phyloP scores from a whole-genome alignment of 1,140 invertebrate genomes.

The Heliconius eleuchia region DNA sequence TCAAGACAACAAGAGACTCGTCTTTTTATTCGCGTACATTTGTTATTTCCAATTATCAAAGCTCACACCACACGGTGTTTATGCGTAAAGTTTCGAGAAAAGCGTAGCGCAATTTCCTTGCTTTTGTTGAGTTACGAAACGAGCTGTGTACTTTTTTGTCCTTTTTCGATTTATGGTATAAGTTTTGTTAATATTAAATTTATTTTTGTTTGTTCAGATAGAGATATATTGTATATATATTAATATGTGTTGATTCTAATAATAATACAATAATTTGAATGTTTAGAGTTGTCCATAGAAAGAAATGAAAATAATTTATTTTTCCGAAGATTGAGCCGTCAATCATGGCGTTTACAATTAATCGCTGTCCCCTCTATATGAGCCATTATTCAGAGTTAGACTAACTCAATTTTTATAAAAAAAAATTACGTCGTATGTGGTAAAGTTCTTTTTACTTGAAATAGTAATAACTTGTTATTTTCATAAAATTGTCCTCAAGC shows the following conservation, averaged over 20 bases:
- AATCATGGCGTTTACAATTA: too few species aligned
- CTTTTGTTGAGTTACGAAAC: constrained; percentile 18
- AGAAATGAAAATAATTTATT: too few species aligned
- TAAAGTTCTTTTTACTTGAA: too few species aligned
- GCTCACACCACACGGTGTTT: constrained; percentile 29
- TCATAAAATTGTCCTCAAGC: too few species aligned
- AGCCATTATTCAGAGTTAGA: too few species aligned
- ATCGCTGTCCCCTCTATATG: too few species aligned
- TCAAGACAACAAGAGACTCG: background rate
- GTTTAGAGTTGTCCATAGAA: too few species aligned
- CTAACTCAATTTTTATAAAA: too few species aligned
- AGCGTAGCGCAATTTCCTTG: constrained; percentile 21
- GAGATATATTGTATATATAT: background rate
- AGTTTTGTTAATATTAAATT: constrained; percentile 27
- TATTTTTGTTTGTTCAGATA: background rate
- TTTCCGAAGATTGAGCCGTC: too few species aligned
- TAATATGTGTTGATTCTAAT: background rate
- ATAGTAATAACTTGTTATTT: too few species aligned
- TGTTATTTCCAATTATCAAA: background rate
- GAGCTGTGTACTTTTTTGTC: constrained; percentile 20
- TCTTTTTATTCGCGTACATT: background rate
- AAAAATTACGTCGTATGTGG: too few species aligned
- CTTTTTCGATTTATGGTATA: constrained; percentile 37
- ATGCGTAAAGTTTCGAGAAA: constrained; percentile 40
- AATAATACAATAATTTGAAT: too few species aligned